Evolutionary conservation across 2,797 vertebrate species (phyloP), one percentile per base, ranked within the genome.

Genomic region (Cirrhinus molitorella): DNA sequence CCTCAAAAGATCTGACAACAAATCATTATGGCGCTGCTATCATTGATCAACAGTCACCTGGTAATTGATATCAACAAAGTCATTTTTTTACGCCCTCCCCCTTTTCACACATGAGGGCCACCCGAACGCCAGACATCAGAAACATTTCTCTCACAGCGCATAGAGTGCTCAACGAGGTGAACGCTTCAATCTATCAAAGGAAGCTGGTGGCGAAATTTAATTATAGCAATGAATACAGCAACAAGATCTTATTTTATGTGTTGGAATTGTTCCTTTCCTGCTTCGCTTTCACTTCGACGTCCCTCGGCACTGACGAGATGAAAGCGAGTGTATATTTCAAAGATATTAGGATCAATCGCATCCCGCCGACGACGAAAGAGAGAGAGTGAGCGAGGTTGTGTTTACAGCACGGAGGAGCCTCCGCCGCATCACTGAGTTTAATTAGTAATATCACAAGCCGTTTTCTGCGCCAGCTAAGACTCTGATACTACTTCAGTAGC

Each of bases 1-100:
- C 85, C 87, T 93, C 92, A 96, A 94, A 66, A 96, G 94, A 96
- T 95, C 92, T 95, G 96, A 96, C 96, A 97, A 96, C 94, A 96
- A 97, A 97, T 97, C 96, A 97, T 96, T 97, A 96, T 91, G 92
- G 94, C 93, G 94, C 95, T 94, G 95, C 91, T 94, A 90, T 94
- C 92, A 98, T 97, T 96, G 97, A 98, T 97, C 96, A 98, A 94
- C 94, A 95, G 95, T 96, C 96, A 96, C 95, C 95, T 95, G 95
- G 96, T 97, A 98, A 98, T 96, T 97, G 96, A 98, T 96, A 97
- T 95, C 95, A 95, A 93, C 91, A 94, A 94, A 94, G 91, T 85
- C 77, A 91, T 85, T 92, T 93, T 81, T 85, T 70, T 81, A 72
- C 6, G 7, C 49, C 90, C 87, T 63, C 66, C 67, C 61, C 74